These are phyloP conservation scores for Riptortus pedestris DNA, from an alignment of 1,140 invertebrate genomes.

Conservation along the genomic window DNA sequence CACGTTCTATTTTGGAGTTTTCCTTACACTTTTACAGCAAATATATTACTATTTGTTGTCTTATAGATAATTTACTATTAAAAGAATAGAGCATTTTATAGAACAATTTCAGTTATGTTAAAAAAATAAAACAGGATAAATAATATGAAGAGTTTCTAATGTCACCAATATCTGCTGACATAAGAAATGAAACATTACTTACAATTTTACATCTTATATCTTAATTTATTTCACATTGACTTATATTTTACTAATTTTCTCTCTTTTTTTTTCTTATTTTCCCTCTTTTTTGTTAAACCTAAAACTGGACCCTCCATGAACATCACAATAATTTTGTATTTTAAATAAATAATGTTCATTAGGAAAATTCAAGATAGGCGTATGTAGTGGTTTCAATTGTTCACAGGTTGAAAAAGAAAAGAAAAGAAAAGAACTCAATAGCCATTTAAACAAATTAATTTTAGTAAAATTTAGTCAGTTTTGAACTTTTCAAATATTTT, in stretches of 20 bases:
- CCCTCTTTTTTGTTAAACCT: background rate
- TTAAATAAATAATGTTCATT: background rate
- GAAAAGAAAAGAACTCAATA: background rate
- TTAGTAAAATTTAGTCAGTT: background rate
- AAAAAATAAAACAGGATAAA: background rate
- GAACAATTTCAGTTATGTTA: background rate
- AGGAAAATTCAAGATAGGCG: background rate
- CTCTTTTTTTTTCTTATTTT: background rate
- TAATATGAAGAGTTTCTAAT: background rate
- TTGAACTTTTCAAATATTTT: background rate
- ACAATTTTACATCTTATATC: background rate
- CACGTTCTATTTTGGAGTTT: background rate
- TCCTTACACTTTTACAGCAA: constrained; percentile 16
- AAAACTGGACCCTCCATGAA: constrained; percentile 1
- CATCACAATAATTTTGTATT: background rate
- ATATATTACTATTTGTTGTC: constrained; percentile 1
- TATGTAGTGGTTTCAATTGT: no score
- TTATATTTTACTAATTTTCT: background rate
- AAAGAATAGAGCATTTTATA: background rate
- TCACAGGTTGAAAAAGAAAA: no score
- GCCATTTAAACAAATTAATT: background rate
- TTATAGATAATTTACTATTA: background rate
- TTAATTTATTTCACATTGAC: background rate
- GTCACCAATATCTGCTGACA: background rate
- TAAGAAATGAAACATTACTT: background rate